These are phyloP conservation scores for Halictus rubicundus DNA, from an alignment of 1,140 invertebrate species.

Conservation along the genomic window DNA sequence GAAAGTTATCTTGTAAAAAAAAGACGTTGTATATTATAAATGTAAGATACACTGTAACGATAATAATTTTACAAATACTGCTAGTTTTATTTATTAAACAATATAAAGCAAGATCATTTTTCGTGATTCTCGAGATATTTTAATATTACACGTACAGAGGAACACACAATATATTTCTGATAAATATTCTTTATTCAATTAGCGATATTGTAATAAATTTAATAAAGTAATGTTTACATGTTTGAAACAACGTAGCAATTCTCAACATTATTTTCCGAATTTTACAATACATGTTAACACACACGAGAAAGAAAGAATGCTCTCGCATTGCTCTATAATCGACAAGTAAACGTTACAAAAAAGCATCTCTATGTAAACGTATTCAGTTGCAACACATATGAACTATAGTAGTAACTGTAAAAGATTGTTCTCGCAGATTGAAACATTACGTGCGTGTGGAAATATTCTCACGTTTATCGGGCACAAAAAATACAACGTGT, in stretches of 20 bases:
- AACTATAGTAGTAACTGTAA: constrained; percentile 6
- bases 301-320: not conserved
- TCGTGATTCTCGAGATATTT: not conserved
- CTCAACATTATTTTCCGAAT: constrained; percentile 16
- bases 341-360: constrained; percentile 15
- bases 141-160: not conserved
- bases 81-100: constrained; percentile 29
- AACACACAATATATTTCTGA: constrained; percentile 3
- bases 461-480: constrained; percentile 34
- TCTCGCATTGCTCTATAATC: constrained; percentile 2
- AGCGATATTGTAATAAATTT: constrained; percentile 24
- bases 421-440: constrained; percentile 7
- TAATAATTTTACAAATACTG: not conserved
- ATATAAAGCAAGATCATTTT: not conserved
- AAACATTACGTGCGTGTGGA: not conserved
- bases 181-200: constrained; percentile 32
- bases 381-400: constrained; percentile 17
- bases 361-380: not conserved
- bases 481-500: constrained; percentile 59
- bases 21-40: constrained; percentile 38
- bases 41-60: constrained; percentile 27
- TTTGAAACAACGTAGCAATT: constrained; percentile 6
- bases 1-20: constrained; percentile 22
- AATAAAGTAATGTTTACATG: constrained; percentile 33
- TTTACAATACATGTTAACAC: constrained; percentile 11